Conservation (phyloP, 2,888 invertebrate genomes). For the Euclidia mi region DNA sequence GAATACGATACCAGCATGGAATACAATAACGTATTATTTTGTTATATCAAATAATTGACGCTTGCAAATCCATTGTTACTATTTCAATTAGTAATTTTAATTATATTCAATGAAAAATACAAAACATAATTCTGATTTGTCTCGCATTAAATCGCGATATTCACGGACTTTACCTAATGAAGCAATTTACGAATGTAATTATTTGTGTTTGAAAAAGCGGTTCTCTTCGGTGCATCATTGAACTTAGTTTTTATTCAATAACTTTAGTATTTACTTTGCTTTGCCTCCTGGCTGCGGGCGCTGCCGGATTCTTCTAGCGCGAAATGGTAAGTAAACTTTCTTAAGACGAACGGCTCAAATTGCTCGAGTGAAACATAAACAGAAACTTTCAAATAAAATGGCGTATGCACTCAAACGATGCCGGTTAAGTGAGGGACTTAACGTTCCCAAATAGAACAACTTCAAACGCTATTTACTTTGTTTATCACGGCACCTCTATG, state of each 20-base stretch:
- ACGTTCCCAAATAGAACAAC: constrained; percentile 28
- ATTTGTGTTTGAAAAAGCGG: constrained; percentile 23
- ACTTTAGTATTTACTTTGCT: constrained; percentile 57
- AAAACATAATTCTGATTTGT: too few species aligned
- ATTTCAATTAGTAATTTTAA: too few species aligned
- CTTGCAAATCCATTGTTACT: too few species aligned
- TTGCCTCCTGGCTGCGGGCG: constrained; percentile 44
- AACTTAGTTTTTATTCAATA: constrained; percentile 49
- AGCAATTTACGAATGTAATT: too few species aligned
- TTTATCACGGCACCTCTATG: constrained; percentile 3
- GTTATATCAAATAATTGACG: too few species aligned
- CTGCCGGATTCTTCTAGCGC: constrained; percentile 63
- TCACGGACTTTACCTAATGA: too few species aligned
- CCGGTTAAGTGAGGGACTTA: constrained; percentile 43
- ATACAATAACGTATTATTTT: too few species aligned
- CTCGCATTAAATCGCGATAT: too few species aligned
- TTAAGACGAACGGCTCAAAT: constrained; percentile 66
- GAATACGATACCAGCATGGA: too few species aligned
- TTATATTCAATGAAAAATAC: too few species aligned
- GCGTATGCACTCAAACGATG: constrained; percentile 66
- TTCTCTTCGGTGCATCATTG: constrained; percentile 22
- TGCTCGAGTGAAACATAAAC: constrained; percentile 75
- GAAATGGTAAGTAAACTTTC: constrained; percentile 79
- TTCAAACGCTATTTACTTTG: constrained; percentile 27
- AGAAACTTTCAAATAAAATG: constrained; percentile 74